Evolutionary conservation across 2,797 vertebrate species (phyloP), one percentile per base, ranked within the genome.

Genomic region (Champsocephalus esox): DNA sequence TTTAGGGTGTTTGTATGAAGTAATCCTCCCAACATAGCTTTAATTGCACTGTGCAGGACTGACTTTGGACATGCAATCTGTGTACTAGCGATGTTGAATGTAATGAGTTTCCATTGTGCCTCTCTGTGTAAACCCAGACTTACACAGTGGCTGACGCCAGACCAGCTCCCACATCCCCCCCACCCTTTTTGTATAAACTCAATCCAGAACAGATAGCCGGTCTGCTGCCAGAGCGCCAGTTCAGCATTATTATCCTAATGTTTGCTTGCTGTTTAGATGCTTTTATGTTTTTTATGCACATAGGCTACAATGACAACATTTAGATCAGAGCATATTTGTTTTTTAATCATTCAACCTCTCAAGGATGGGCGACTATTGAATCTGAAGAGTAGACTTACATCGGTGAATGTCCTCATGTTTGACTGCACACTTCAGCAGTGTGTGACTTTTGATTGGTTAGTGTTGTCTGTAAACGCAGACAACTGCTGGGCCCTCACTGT

Each of bases 81-180:
- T n/a, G 3, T 6, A 1, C 45, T 59, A 28, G 57, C 56, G 69
- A 66, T 44, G 68, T 64, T 59, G 54, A 80, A 68, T 16, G 17
- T 64, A 73, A 52, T 21, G 43, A 57, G 68, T 81, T 82, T 85
- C 73, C 77, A 80, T 68, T 80, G 69, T 85, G 78, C 54, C 61
- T 71, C 66, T 73, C 66, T 79, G 75, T 87, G 65, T 88, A 88
- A 90, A 87, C 85, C 45, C 62, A 75, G 81, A 85, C 83, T 79
- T 66, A 64, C 61, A 81, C 73, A 81, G 58, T 69, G 81, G 61
- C 81, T 82, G 74, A 85, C 66, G 80, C 83, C 80, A 59, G 52
- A 55, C 38, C 28, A 5, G 28, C 28, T 4, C 28, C 28, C 63
- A 48, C 63, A 28, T 28, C 14, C 49, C 24, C 24, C 34, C 21